Base-by-base conservation (phyloP, 2,113 vertebrate genomes). In the Ammodytes marinus region DNA sequence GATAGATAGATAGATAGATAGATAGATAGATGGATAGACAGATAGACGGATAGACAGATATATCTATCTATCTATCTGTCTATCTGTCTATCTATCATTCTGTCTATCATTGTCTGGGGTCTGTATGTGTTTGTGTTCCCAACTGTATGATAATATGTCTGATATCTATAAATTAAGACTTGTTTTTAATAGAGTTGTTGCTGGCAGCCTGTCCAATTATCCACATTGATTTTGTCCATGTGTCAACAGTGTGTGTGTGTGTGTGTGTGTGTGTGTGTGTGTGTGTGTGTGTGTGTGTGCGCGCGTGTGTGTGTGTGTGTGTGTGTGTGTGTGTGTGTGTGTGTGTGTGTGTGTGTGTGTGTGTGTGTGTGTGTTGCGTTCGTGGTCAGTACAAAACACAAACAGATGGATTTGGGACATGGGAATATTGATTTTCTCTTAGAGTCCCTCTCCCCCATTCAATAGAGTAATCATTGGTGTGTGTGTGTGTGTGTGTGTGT, bases 161-260 rank as follows among this genome's bases (percentile, higher is more conserved):
- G 2, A 43, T 13, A 10, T 37, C 19, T 37, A 5, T 63, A 6
- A 6, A 42, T 64, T 37, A 64, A 27, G 49, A 58, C 1, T 1
- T 3, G 53, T 13, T 37, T 61, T 55, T 60, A 65, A 69, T 67
- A 15, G 50, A 37, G 69, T 37, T 13, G 67, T 42, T 55, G 50
- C 61, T 63, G 15, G 1, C 65, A 39, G 58, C 15, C 19, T 54
- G 50, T 27, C 55, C 47, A 66, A 8, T 61, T 67, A 47, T 84
- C 61, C 66, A 19, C 67, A 74, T 83, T 69, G 85, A 87, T 87
- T 46, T 27, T 54, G 50, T 27, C 55, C 47, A 66, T 4, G 55
- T 67, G 43, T 84, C 61, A 60, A 19, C 67, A 60, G 53, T 19
- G n/a, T 59, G 5, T 13, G 11, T 37, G 27, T 58, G 55, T 58